Base-by-base conservation (phyloP, 1,140 invertebrate genomes). In the Hyphantria cunea region DNA sequence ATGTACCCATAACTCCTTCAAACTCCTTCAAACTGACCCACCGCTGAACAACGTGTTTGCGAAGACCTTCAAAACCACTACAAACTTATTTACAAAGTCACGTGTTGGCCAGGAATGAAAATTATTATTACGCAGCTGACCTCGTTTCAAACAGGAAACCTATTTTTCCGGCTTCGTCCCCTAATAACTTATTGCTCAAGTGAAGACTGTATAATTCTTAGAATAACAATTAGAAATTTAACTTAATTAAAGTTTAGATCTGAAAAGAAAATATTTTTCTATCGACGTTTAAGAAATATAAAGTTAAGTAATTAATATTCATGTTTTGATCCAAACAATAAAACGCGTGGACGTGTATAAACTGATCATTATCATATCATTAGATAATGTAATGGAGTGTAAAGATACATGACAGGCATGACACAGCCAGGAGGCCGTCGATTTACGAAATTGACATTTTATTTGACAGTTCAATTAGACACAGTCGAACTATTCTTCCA, bases 41-140 rank as follows among this genome's bases (percentile, higher is more conserved):
- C 56, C 65, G 47, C 60, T 48, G 74, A 64, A 54, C 77, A 82
- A 86, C 82, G 82, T 82, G 84, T 76, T n/a, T 71, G 56, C 62
- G 78, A 82, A 85, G 65, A 78, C 78, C 81, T 77, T 66, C 78
- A 78, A 85, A 76, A 70, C 62, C 75, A 76, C 72, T 76, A 61
- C 52, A 78, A 86, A 88, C 74, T 88, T 81, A 64, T 64, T 76
- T 73, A 63, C 56, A 54, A 68, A 68, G 59, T 80, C 82, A 85
- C 86, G 82, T 84, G 80, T 72, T 66, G 66, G 17, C 42, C 42
- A 47, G 59, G 55, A 78, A 77, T 65, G 51, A 72, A 82, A 78
- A 59, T 78, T 74, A 76, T 76, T 76, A 25, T n/a, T n/a, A 64
- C 60, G 49, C 54, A 52, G 58, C 52, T 50, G 76, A 80, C 66